Evolutionary conservation across 1,140 invertebrate genomes (phyloP).

Genomic region (Metaphire vulgaris): DNA sequence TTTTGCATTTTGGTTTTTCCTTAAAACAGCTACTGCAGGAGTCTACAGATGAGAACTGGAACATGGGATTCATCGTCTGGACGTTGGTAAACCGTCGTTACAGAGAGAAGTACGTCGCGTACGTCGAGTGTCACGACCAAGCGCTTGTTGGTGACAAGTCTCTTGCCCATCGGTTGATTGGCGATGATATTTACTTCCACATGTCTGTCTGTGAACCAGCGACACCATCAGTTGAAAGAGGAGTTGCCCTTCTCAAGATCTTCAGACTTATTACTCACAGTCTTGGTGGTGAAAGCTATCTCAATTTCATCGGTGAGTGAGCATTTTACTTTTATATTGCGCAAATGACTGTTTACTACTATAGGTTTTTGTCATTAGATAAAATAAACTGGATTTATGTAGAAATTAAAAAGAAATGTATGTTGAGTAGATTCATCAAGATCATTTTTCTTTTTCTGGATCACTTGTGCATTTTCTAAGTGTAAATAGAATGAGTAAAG

Average conservation of each 20-base stretch:
- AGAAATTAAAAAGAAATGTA: too few species aligned
- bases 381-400: too few species aligned
- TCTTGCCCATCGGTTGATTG: conserved; percentile 98
- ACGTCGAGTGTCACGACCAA: conserved; percentile 98
- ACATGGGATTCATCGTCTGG: conserved; percentile 82
- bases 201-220: conserved; percentile 71
- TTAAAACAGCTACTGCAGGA: conserved; percentile 58
- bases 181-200: conserved; percentile 95
- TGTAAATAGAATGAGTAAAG: too few species aligned
- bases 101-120: conserved; percentile 90
- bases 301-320: conserved; percentile 89
- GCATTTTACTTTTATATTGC: too few species aligned
- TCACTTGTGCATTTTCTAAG: too few species aligned
- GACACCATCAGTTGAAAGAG: conserved; percentile 72
- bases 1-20: too few species aligned
- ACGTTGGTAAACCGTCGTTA: conserved; percentile 90
- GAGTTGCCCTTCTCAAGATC: conserved; percentile 93
- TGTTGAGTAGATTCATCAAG: too few species aligned
- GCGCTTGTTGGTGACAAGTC: conserved; percentile 98
- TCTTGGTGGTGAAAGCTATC: conserved; percentile 90
- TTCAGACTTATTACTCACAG: conserved; percentile 88
- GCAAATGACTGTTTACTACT: too few species aligned
- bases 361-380: too few species aligned
- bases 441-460: too few species aligned
- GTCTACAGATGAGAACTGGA: conserved; percentile 85